Conservation (phyloP, 2,888 invertebrate species). For the Drosophila rellima region DNA sequence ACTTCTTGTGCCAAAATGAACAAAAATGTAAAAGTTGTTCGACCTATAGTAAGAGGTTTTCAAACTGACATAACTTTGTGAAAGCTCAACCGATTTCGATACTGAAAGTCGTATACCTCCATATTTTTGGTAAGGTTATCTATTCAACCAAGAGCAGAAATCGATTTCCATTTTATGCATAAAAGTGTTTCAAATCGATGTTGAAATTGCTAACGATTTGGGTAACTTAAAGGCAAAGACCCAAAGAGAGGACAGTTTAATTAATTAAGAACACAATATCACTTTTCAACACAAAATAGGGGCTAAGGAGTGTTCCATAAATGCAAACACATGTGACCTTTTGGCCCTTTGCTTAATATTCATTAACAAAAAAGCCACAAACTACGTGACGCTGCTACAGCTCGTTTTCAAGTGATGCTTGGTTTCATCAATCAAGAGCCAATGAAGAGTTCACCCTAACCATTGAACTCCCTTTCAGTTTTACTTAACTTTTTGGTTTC, state of each 20-base stretch:
- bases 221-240: constrained; percentile 17
- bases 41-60: no score
- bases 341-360: constrained; percentile 66
- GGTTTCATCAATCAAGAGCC: constrained; percentile 72
- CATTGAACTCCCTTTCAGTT: constrained; percentile 57
- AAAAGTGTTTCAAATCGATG: constrained; percentile 55
- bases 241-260: constrained; percentile 65
- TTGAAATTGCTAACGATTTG: constrained; percentile 16
- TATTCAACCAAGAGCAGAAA: neutral
- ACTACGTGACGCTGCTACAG: constrained; percentile 35
- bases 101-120: neutral
- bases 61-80: neutral
- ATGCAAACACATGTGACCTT: constrained; percentile 49
- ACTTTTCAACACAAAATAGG: constrained; percentile 54
- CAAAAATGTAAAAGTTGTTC: no score
- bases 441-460: constrained; percentile 41
- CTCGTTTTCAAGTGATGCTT: constrained; percentile 43
- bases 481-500: constrained; percentile 43
- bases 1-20: no score
- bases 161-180: neutral
- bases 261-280: constrained; percentile 71
- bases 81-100: neutral
- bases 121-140: neutral
- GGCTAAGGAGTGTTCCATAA: constrained; percentile 27
- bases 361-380: constrained; percentile 77